These are phyloP conservation scores for Cephus pulcher DNA, from an alignment of 2,888 invertebrate species.

Conservation along the genomic window DNA sequence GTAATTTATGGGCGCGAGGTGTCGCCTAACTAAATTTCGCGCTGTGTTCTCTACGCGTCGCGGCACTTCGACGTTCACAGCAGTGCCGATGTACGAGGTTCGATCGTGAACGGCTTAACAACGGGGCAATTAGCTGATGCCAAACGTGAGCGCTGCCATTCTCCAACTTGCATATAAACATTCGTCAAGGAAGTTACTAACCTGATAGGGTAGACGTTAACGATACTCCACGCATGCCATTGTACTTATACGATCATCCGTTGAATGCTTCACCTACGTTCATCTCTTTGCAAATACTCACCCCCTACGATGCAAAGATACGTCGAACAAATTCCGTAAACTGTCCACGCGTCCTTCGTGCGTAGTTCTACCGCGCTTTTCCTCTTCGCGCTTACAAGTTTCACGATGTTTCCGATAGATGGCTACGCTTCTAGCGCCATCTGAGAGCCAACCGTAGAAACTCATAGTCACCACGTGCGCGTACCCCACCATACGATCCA, in stretches of 20 bases:
- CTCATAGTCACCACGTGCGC: slow-evolving; percentile 48
- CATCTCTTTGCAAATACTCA: neutral
- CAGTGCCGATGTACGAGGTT: slow-evolving; percentile 32
- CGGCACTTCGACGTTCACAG: slow-evolving; percentile 22
- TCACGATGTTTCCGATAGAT: slow-evolving; percentile 40
- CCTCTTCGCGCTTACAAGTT: slow-evolving; percentile 32
- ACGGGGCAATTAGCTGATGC: slow-evolving; percentile 30
- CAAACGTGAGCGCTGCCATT: slow-evolving; percentile 4
- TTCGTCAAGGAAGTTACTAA: slow-evolving; percentile 1
- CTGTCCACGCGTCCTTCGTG: neutral
- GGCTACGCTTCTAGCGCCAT: slow-evolving; percentile 49
- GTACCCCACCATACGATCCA: slow-evolving; percentile 34
- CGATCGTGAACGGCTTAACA: slow-evolving; percentile 49
- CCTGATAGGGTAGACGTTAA: neutral
- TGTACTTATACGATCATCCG: neutral
- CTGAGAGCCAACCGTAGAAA: slow-evolving; percentile 38
- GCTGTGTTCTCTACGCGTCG: slow-evolving; percentile 5
- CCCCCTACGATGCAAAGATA: neutral
- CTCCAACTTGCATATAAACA: neutral
- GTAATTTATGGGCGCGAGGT: slow-evolving; percentile 56
- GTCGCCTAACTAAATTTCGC: slow-evolving; percentile 54
- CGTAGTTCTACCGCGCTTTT: neutral
- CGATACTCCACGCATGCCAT: neutral
- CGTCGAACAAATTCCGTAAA: neutral
- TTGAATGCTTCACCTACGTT: neutral